Evolutionary conservation across 1,140 invertebrate genomes (phyloP).

Genomic region (Drosophila triauraria): DNA sequence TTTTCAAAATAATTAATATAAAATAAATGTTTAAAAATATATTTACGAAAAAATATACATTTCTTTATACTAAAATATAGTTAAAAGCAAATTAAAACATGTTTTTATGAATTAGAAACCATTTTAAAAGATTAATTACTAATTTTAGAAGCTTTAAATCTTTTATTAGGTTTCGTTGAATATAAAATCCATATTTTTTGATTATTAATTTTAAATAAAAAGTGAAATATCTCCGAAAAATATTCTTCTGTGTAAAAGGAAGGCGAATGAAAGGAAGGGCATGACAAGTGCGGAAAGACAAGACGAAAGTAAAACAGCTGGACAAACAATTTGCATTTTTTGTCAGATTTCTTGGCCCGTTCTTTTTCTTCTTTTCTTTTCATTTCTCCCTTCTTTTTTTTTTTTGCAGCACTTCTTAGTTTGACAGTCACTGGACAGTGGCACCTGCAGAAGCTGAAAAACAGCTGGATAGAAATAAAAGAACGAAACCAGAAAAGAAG

Average conservation of each 20-base stretch:
- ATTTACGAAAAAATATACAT: no score
- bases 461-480: neutral
- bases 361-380: neutral
- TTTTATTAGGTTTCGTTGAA: no score
- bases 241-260: conserved; percentile 2
- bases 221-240: neutral
- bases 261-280: neutral
- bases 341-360: conserved; percentile 30
- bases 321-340: conserved; percentile 53
- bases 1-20: no score
- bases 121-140: no score
- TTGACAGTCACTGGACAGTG: conserved; percentile 32
- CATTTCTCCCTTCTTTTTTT: neutral
- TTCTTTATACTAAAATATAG: no score
- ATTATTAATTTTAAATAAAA: neutral
- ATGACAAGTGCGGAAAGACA: conserved; percentile 43
- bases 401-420: conserved; percentile 19
- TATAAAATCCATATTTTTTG: neutral
- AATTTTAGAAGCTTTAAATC: no score
- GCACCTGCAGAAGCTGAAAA: conserved; percentile 22
- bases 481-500: neutral
- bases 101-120: no score
- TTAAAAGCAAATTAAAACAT: no score
- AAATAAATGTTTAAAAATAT: no score
- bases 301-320: conserved; percentile 61